Percentiles rank a stretch among this genome's conserved stretches.
Conservation (phyloP, 37 sponge, comb jelly and placozoan species). For the Amphimedon queenslandica region DNA sequence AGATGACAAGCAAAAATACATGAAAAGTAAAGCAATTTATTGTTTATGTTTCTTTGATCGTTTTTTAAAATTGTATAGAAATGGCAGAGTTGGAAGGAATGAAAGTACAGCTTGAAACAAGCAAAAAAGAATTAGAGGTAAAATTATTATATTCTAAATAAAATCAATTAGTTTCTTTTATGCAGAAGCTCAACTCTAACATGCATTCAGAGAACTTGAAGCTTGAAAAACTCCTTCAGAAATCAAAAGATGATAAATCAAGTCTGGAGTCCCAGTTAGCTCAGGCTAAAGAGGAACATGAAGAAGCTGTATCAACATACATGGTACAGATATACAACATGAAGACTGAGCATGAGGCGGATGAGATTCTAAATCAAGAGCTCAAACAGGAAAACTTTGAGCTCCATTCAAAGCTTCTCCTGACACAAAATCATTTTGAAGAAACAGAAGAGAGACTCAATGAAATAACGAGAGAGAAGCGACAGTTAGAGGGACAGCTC, state of each 20-base stretch:
- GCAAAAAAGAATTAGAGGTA: no score
- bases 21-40: neutral
- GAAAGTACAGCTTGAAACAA: constrained; percentile 8
- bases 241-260: no score
- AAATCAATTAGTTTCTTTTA: no score
- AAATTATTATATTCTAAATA: no score
- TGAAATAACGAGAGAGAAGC: neutral
- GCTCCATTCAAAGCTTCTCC: neutral
- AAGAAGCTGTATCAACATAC: neutral
- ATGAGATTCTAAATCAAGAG: neutral
- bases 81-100: constrained; percentile 1
- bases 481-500: neutral
- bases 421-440: neutral
- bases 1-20: neutral
- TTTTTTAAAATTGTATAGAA: constrained; percentile 4
- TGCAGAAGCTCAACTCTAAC: constrained; percentile 2
- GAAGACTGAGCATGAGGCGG: neutral
- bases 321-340: neutral
- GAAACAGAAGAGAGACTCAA: neutral
- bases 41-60: neutral
- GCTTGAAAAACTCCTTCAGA: constrained; percentile 2
- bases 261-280: no score
- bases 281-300: neutral
- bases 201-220: no score
- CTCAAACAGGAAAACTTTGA: neutral